Evolutionary conservation across 2,113 vertebrate genomes (phyloP).

Genomic region (Saccopteryx leptura): DNA sequence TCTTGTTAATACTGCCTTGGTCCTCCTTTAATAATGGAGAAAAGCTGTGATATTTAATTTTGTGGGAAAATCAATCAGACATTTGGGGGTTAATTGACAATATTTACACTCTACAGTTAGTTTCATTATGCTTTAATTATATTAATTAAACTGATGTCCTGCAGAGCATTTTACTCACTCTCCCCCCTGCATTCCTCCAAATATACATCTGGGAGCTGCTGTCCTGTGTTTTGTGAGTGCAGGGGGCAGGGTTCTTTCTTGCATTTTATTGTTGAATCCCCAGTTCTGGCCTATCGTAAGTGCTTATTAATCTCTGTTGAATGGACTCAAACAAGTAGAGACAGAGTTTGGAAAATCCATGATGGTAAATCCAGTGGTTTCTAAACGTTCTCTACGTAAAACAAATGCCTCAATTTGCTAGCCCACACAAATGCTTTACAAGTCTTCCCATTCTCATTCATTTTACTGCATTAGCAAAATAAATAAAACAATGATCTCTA

Average conservation of each 20-base stretch:
- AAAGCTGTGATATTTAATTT: conserved; percentile 66
- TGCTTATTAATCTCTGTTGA: not conserved
- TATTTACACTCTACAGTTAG: conserved; percentile 76
- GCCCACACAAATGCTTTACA: not conserved
- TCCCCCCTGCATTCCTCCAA: conserved; percentile 56
- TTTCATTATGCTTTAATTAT: conserved; percentile 83
- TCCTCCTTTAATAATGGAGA: conserved; percentile 10
- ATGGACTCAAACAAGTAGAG: not conserved
- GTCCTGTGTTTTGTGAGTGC: conserved; percentile 31
- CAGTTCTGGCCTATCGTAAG: not conserved
- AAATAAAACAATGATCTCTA: not conserved
- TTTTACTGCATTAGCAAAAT: not conserved
- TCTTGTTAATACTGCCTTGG: not conserved
- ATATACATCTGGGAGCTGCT: conserved; percentile 70
- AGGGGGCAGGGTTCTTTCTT: not conserved
- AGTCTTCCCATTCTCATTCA: not conserved
- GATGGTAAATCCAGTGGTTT: not conserved
- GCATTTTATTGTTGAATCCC: not conserved
- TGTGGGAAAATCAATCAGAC: conserved; percentile 71
- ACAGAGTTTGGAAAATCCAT: not conserved
- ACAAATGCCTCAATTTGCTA: not conserved
- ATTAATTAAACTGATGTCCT: conserved; percentile 84
- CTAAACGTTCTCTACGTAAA: not conserved
- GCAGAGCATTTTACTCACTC: conserved; percentile 72
- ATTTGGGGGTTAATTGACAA: conserved; percentile 83